A percentile compares a stretch with the other conserved stretches of the same genome.
These are phyloP conservation scores for Idris sp. DNA, from an alignment of 1,140 invertebrate genomes.

Conservation along the genomic window DNA sequence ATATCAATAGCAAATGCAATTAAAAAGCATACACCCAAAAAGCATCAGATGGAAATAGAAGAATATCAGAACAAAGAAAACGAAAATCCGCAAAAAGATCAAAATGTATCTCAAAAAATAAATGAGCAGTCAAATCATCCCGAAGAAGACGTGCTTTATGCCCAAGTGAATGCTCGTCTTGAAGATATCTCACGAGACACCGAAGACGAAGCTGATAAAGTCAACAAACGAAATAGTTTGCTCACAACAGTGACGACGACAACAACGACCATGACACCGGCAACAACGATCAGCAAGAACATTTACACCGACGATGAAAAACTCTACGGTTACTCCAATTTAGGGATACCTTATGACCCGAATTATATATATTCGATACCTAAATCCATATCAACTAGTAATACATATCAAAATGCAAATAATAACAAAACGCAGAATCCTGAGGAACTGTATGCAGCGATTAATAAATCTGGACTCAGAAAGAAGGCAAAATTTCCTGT, in stretches of 20 bases:
- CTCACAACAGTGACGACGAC: too few relatives aligned
- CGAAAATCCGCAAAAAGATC: conserved; percentile 80
- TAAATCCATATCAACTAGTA: conserved; percentile 66
- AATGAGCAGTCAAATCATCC: too few relatives aligned
- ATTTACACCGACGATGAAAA: conserved; percentile 57
- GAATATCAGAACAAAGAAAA: conserved; percentile 85
- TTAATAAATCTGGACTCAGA: conserved; percentile 70
- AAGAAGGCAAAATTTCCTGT: conserved; percentile 69
- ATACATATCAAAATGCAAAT: conserved; percentile 63
- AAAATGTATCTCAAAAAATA: too few relatives aligned
- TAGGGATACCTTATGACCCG: conserved; percentile 63
- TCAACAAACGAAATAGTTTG: too few relatives aligned
- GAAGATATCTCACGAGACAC: conserved; percentile 75
- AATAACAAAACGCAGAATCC: conserved; percentile 64
- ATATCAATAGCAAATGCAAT: conserved; percentile 68
- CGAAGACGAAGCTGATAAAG: conserved; percentile 72
- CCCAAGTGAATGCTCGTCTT: conserved; percentile 72
- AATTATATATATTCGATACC: conserved; percentile 70
- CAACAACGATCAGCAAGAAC: conserved; percentile 9
- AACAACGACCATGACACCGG: too few relatives aligned
- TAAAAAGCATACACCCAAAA: conserved; percentile 66
- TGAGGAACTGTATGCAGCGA: conserved; percentile 75
- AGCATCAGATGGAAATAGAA: conserved; percentile 76
- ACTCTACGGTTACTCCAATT: conserved; percentile 66
- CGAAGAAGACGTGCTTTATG: conserved; percentile 73